These are phyloP conservation scores for Vipera ursinii DNA, from an alignment of 2,797 vertebrate species.

Conservation along the genomic window DNA sequence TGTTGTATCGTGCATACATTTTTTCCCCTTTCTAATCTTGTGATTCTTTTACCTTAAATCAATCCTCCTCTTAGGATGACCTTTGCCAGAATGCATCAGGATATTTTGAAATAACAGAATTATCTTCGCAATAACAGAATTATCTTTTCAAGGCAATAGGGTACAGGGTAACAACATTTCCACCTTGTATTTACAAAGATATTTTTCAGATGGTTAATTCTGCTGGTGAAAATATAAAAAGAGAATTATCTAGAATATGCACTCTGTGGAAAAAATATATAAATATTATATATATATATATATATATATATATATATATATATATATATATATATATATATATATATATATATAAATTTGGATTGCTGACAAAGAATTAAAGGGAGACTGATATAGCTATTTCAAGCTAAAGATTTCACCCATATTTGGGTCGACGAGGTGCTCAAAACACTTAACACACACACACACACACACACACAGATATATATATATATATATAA, in stretches of 20 bases:
- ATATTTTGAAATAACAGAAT: background rate
- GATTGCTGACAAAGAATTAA: too few relatives aligned
- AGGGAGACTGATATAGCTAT: too few relatives aligned
- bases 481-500: too few relatives aligned
- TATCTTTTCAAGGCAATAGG: background rate
- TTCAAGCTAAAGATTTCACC: too few relatives aligned
- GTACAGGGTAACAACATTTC: background rate
- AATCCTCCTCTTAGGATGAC: constrained; percentile 5
- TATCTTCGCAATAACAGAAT: background rate
- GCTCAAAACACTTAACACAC: too few relatives aligned
- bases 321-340: too few relatives aligned
- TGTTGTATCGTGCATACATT: rapidly evolving
- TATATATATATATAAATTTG: too few relatives aligned
- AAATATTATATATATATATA: background rate
- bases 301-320: too few relatives aligned
- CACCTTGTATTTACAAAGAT: background rate
- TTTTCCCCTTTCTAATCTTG: background rate
- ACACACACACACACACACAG: too few relatives aligned
- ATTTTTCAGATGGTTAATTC: background rate
- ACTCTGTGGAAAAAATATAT: background rate
- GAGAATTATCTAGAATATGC: background rate
- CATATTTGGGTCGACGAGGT: too few relatives aligned
- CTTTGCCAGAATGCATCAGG: background rate
- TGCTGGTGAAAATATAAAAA: background rate
- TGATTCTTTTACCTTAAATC: background rate